phyloP scores from a whole-genome alignment of 1,140 invertebrate genomes.

The Aphelinus certus region DNA sequence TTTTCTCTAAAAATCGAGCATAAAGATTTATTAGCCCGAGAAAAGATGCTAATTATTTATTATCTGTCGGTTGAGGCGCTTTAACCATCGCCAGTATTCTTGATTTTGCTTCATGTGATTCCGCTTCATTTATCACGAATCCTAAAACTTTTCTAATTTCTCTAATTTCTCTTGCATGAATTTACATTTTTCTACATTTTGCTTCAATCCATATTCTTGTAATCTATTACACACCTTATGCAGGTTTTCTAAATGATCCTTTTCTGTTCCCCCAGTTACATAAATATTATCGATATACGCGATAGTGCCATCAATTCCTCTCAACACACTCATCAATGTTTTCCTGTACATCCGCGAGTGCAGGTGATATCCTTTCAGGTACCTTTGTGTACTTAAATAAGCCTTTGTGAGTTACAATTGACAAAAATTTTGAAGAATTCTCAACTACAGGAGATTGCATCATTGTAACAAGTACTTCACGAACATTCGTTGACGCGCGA shows the following conservation, averaged over 20 bases:
- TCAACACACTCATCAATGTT: constrained; percentile 56
- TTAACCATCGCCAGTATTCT: constrained; percentile 44
- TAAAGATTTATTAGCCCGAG: too few relatives aligned
- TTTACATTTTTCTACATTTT: constrained; percentile 12
- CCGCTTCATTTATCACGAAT: constrained; percentile 36
- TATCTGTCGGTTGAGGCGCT: constrained; percentile 35
- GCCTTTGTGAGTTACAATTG: too few relatives aligned
- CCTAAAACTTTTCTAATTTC: constrained; percentile 41
- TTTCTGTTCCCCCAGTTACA: constrained; percentile 14
- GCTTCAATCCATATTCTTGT: constrained; percentile 28
- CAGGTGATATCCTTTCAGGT: too few relatives aligned
- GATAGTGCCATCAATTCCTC: constrained; percentile 38
- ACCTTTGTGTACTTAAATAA: too few relatives aligned
- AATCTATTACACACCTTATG: constrained; percentile 1
- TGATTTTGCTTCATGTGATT: constrained; percentile 43
- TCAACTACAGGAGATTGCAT: constrained; percentile 18
- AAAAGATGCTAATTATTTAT: not conserved
- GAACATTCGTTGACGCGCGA: too few relatives aligned
- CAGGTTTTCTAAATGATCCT: not conserved
- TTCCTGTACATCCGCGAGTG: constrained; percentile 56
- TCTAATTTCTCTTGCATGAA: constrained; percentile 45
- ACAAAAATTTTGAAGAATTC: too few relatives aligned
- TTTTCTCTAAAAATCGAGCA: constrained; percentile 39
- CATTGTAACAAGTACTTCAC: too few relatives aligned
- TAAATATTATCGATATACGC: constrained; percentile 30